Evolutionary conservation across 2,888 invertebrate genomes (phyloP).

Genomic region (Tenodera sinensis): DNA sequence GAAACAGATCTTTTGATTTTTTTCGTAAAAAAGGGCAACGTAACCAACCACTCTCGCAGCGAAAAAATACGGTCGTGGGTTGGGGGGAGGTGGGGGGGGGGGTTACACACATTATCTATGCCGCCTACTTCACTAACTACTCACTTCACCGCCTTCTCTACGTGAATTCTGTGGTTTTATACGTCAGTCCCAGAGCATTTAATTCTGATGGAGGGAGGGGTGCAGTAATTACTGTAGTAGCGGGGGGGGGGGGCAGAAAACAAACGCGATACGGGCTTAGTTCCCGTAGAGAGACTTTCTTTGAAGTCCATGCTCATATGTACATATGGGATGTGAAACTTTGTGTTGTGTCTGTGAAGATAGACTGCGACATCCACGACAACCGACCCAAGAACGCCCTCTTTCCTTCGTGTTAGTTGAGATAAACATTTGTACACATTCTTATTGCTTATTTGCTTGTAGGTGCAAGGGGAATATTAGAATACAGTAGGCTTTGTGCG

Average conservation of each 20-base stretch:
- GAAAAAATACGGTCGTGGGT: neutral
- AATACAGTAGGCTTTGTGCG: too few species aligned
- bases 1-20: slow-evolving; percentile 25
- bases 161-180: slow-evolving; percentile 6
- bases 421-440: too few species aligned
- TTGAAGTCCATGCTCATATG: neutral
- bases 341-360: neutral
- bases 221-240: neutral
- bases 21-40: neutral
- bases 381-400: too few species aligned
- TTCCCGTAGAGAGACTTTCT: neutral
- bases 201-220: slow-evolving; percentile 8
- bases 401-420: too few species aligned
- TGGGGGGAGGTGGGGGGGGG: too few species aligned
- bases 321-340: neutral
- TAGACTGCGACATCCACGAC: neutral
- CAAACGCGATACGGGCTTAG: neutral
- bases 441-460: too few species aligned
- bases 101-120: neutral
- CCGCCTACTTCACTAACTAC: neutral
- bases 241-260: neutral
- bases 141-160: neutral
- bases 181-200: slow-evolving; percentile 22
- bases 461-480: too few species aligned
- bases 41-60: neutral